Evolutionary conservation across 2,113 vertebrate genomes (phyloP), one percentile per base, ranked within the genome.

Genomic region (Loxodonta africana): DNA sequence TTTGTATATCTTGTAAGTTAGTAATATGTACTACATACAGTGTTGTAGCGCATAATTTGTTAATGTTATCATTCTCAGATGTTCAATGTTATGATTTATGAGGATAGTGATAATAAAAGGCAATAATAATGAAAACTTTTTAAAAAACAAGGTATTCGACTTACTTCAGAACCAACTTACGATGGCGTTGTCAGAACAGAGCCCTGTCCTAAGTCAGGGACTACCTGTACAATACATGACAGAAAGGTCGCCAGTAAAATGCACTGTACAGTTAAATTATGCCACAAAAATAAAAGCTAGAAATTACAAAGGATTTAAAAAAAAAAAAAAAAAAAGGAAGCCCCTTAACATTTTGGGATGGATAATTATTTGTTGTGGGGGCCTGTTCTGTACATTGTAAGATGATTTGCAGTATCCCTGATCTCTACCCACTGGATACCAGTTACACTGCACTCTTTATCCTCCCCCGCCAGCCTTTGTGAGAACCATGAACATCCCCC

Each of bases 191-290:
- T 74, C 8, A 12, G 21, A 37, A 23, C 73, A 44, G 69, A 21
- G 37, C 20, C 73, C 10, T 30, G 28, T 41, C 10, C 11, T 37
- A n/a, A 20, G 21, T 9, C 4, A 3, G 37, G n/a, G 8, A 74
- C 14, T 8, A 17, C 69, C 17, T 71, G 69, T n/a, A 71, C 9
- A 84, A 60, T 67, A 74, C 30, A 65, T 83, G 17, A 95, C 83
- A 94, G 14, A 71, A 91, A 95, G 26, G 6, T 41, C 69, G 77
- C 23, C 25, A 60, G 48, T 37, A 92, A 95, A 90, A 87, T 48
- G 6, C 2, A 84, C 4, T 60, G 5, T 33, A 78, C 8, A 73
- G 10, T 57, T 94, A 94, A 92, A 17, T 77, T 74, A 92, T 14
- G 80, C 15, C 28, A 62, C 67, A 25, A 82, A 77, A 94, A 26